Percentiles rank a stretch among this genome's conserved stretches.
Conservation (phyloP, 2,888 invertebrate species). For the Ephialtes manifestator region DNA sequence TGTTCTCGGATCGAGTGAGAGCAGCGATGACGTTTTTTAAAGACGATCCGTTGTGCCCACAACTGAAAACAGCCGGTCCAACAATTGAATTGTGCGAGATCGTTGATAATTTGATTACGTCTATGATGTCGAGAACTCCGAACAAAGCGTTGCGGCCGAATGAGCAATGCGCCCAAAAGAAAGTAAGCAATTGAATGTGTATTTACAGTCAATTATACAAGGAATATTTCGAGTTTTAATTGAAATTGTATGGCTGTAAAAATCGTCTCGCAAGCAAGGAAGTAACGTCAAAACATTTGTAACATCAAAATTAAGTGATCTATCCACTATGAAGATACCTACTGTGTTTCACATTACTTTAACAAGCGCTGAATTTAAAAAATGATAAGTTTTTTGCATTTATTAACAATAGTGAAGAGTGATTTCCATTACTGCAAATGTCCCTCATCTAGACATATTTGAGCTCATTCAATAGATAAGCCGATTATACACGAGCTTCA, state of each 20-base stretch:
- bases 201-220: not conserved
- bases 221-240: not conserved
- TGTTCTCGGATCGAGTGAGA: constrained; percentile 18
- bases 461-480: not conserved
- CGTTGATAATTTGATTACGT: not conserved
- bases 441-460: not conserved
- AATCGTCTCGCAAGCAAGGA: not conserved
- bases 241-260: not conserved
- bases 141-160: not conserved
- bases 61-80: not conserved
- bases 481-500: not conserved
- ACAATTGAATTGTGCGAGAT: constrained; percentile 4
- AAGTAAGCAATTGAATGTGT: constrained; percentile 1
- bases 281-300: not conserved
- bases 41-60: not conserved
- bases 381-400: not conserved
- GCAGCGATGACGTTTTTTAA: not conserved
- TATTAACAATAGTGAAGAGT: constrained; percentile 2
- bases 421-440: not conserved
- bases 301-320: not conserved
- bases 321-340: not conserved
- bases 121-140: not conserved
- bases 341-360: constrained; percentile 1
- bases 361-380: not conserved
- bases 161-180: not conserved